A percentile compares a stretch with the other conserved stretches of the same genome.
These are phyloP conservation scores for Acanthosepion lycidas DNA, from an alignment of 2,888 invertebrate species.

Conservation along the genomic window DNA sequence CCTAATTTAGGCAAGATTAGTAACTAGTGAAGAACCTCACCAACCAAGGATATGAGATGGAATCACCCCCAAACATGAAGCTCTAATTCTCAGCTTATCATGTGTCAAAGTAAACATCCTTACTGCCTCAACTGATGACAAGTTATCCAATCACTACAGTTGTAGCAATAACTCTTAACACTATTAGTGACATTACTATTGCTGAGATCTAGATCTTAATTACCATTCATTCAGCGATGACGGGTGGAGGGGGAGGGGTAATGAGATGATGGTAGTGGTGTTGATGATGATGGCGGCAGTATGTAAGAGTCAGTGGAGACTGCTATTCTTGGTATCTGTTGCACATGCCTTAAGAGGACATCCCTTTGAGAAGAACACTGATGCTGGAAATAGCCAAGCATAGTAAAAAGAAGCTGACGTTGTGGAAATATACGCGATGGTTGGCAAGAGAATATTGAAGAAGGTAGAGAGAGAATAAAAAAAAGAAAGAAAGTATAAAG, in stretches of 20 bases:
- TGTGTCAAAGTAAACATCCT: background rate
- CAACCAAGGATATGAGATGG: background rate
- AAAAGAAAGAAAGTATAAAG: background rate
- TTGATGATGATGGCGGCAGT: background rate
- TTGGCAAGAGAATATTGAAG: background rate
- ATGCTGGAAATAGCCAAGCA: constrained; percentile 11
- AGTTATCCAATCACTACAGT: background rate
- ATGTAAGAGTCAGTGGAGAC: background rate
- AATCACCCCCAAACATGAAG: background rate
- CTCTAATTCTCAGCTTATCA: background rate
- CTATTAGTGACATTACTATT: background rate
- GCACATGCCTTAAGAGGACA: background rate
- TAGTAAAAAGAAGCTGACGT: background rate
- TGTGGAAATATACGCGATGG: background rate
- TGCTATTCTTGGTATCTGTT: background rate
- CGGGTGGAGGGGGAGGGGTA: background rate
- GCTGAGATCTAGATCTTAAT: background rate
- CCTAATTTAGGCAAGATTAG: background rate
- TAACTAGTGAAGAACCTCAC: background rate
- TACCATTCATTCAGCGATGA: background rate
- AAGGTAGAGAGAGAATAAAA: background rate
- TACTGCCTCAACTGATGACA: background rate
- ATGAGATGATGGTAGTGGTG: background rate
- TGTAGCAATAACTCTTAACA: background rate
- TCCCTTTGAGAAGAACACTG: background rate